Conservation (phyloP, 23 tunicate species). For the Ascidia mentula region DNA sequence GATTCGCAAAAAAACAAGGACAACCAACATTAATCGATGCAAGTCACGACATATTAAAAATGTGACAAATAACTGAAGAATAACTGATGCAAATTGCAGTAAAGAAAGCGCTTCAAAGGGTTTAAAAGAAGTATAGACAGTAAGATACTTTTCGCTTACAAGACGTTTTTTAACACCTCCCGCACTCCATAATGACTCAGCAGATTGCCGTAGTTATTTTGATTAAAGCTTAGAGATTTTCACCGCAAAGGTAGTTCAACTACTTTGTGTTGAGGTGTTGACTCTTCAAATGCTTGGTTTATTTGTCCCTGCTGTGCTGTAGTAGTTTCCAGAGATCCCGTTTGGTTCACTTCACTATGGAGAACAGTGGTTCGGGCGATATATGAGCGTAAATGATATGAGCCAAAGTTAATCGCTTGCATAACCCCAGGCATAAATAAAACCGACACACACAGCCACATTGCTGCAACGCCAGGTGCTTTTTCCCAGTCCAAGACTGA, state of each 20-base stretch:
- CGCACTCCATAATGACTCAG: too few relatives aligned
- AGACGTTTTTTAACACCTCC: too few relatives aligned
- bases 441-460: slow-evolving; percentile 18
- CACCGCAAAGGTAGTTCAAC: neutral
- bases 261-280: neutral
- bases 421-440: slow-evolving; percentile 28
- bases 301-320: slow-evolving; percentile 11
- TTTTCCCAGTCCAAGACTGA: slow-evolving; percentile 31
- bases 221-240: too few relatives aligned
- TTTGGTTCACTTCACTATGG: neutral
- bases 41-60: too few relatives aligned
- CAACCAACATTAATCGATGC: too few relatives aligned
- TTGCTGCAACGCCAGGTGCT: slow-evolving; percentile 34
- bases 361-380: slow-evolving; percentile 27
- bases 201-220: too few relatives aligned
- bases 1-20: too few relatives aligned
- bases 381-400: slow-evolving; percentile 38
- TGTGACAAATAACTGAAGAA: too few relatives aligned
- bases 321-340: neutral
- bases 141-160: too few relatives aligned
- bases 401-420: slow-evolving; percentile 36
- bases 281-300: slow-evolving; percentile 24
- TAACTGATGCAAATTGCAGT: too few relatives aligned
- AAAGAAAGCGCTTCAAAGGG: too few relatives aligned
- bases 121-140: too few relatives aligned